A percentile compares a stretch with the other conserved stretches of the same genome.
Conservation (phyloP, 23 tunicate genomes). For the Halocynthia roretzi region DNA sequence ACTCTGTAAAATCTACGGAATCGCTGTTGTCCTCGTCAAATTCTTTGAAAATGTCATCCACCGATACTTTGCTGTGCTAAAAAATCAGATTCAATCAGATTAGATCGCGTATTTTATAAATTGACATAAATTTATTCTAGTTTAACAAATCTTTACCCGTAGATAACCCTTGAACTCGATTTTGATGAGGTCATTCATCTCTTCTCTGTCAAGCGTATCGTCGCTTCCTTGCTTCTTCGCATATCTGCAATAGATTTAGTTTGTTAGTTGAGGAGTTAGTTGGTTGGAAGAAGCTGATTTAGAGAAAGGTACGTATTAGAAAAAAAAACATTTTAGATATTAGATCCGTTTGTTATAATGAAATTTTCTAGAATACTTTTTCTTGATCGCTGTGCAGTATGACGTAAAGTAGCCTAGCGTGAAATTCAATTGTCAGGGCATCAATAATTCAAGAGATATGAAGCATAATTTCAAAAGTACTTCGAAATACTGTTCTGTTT, state of each 20-base stretch:
- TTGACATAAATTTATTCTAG: no score
- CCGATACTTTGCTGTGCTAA: slow-evolving; percentile 15
- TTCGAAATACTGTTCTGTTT: no score
- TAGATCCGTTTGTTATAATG: background rate
- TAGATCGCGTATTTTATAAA: background rate
- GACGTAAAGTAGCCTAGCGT: no score
- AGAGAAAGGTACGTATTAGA: background rate
- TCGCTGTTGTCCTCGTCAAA: slow-evolving; percentile 23
- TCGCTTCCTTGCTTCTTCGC: slow-evolving; percentile 3
- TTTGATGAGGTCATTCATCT: slow-evolving; percentile 9
- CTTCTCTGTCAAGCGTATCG: slow-evolving; percentile 8
- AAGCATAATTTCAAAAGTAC: no score
- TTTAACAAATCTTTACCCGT: background rate
- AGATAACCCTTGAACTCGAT: slow-evolving; percentile 21
- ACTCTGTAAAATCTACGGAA: slow-evolving; percentile 20
- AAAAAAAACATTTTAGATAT: background rate
- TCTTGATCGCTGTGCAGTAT: background rate
- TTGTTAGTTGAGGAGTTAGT: no score
- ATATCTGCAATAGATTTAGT: no score
- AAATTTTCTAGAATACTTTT: background rate
- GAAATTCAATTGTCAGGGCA: no score
- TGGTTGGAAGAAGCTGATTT: background rate
- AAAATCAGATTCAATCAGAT: background rate
- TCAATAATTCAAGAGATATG: no score
- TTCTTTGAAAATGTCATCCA: slow-evolving; percentile 14